Conservation (phyloP, 2,113 vertebrate genomes). For the Ailuropoda melanoleuca region DNA sequence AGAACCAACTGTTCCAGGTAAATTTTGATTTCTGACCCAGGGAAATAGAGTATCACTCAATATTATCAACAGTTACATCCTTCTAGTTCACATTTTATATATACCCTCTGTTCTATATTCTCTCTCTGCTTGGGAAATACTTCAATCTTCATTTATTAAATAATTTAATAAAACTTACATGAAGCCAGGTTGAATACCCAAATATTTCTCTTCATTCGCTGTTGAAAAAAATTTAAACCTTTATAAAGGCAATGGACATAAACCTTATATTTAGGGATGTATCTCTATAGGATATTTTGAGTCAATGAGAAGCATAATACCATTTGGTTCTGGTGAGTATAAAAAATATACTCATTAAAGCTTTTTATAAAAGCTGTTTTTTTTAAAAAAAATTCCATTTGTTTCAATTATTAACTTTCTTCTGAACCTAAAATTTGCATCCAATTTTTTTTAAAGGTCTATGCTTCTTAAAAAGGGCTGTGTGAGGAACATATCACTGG, state of each 20-base stretch:
- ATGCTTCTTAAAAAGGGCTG: background rate
- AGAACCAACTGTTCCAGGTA: background rate
- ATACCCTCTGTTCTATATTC: background rate
- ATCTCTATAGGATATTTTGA: conserved; percentile 17
- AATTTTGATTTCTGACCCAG: background rate
- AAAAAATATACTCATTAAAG: background rate
- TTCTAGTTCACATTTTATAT: background rate
- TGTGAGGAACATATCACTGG: background rate
- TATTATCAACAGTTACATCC: background rate
- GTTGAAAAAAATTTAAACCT: conserved; percentile 47
- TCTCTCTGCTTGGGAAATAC: background rate
- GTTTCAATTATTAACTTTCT: background rate
- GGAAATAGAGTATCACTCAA: background rate
- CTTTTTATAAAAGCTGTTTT: background rate
- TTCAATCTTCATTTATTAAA: conserved; percentile 41
- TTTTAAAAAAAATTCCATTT: background rate
- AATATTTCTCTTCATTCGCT: conserved; percentile 57
- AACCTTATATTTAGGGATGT: background rate
- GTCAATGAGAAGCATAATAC: background rate
- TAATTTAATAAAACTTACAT: conserved; percentile 56
- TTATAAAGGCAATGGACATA: conserved; percentile 11
- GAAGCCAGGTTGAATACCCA: conserved; percentile 37
- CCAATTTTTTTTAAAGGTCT: background rate
- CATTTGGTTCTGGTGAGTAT: background rate
- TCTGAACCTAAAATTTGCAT: background rate